These are phyloP conservation scores for Phortica okadai DNA, from an alignment of 2,888 invertebrate species.

Conservation along the genomic window DNA sequence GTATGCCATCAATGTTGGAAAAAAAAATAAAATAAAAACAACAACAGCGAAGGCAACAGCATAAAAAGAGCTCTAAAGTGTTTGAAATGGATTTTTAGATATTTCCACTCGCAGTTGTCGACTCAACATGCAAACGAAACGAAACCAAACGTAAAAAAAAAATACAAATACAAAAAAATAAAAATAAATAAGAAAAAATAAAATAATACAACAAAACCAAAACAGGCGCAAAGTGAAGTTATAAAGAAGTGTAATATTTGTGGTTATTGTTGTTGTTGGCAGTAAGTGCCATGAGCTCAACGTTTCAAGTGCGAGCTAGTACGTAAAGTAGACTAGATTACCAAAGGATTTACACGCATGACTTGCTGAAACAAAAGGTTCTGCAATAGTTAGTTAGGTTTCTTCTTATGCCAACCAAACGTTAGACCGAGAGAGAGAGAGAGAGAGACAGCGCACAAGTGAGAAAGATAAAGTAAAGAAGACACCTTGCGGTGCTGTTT, in stretches of 20 bases:
- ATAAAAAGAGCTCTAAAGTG: constrained; percentile 15
- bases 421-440: constrained; percentile 1
- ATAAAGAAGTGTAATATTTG: not conserved
- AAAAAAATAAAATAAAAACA: not conserved
- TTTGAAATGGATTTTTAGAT: constrained; percentile 28
- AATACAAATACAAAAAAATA: not conserved
- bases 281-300: not conserved
- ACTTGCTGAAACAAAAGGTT: constrained; percentile 56
- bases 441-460: not conserved
- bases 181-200: not conserved
- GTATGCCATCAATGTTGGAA: not conserved
- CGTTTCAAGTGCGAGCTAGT: constrained; percentile 52
- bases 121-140: not conserved
- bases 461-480: not conserved
- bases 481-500: constrained; percentile 24
- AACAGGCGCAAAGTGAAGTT: constrained; percentile 1
- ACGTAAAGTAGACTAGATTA: constrained; percentile 52
- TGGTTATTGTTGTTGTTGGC: constrained; percentile 1
- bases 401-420: not conserved
- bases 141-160: not conserved
- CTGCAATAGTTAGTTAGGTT: constrained; percentile 14
- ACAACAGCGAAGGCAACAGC: not conserved
- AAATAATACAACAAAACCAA: not conserved
- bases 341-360: constrained; percentile 58
- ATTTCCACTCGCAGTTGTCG: constrained; percentile 5